Base-by-base conservation (phyloP, 2,888 invertebrate genomes). In the Drosophila neonasuta region DNA sequence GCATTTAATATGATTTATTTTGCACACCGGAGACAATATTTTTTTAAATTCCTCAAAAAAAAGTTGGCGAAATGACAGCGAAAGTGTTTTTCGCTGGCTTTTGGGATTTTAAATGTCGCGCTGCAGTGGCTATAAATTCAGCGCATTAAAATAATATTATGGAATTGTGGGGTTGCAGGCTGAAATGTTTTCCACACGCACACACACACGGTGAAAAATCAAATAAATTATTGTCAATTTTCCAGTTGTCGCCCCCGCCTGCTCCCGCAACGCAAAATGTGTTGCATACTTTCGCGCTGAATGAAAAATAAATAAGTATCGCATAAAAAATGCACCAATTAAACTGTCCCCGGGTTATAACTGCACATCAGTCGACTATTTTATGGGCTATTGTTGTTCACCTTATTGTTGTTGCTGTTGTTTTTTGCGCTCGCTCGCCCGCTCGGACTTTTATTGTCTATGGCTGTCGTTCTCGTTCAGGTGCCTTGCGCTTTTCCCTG, bases 331-430 rank as follows among this genome's bases (percentile, higher is more conserved):
- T 85, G 79, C 83, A 88, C 87, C 88, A 88, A 88, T 88, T 88
- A 88, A 88, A 88, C 88, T 88, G 88, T 88, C 88, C 87, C 88
- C 88, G 87, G 85, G 83, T 79, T 88, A 80, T 79, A 86, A 83
- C 81, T 79, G 81, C 67, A 74, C 86, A 78, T 85, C 88, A 88
- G 69, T 74, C 79, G 75, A 86, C 78, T 88, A 83, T 87, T 88
- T 88, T 88, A 88, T 88, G 74, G 74, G 79, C 71, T 44, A 75
- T 63, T 52, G 57, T 34, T 54, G 30, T 54, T 4, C 50, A 6
- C 51, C 73, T 55, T 50, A 41, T 44, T 60, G 42, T 49, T 52
- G 60, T 10, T 42, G 24, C 30, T 24, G 17, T 6, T 5, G n/a
- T 8, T 6, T 8, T 11, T 1, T 11, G 34, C 13, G 13, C 11